phyloP scores from a whole-genome alignment of 2,888 invertebrate species.

The Cynaeus angustus region DNA sequence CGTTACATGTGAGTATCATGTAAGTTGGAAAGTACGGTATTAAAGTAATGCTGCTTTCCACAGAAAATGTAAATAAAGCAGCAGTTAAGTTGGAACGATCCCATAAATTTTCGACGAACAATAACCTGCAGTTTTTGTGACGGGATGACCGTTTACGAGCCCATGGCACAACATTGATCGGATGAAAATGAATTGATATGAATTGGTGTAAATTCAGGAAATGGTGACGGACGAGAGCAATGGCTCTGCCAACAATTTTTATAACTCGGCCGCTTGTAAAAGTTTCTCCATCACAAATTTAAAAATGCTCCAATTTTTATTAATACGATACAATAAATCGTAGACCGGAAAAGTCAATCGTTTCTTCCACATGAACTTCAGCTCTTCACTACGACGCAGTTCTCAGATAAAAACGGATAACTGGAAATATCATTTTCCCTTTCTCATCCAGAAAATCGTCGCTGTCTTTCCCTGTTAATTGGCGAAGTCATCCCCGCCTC shows the following conservation, averaged over 20 bases:
- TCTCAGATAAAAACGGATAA: too few species aligned
- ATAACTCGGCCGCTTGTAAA: too few species aligned
- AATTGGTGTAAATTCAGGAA: background rate
- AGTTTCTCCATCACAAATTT: too few species aligned
- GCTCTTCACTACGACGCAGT: too few species aligned
- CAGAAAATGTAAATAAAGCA: slow-evolving; percentile 44
- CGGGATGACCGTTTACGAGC: slow-evolving; percentile 21
- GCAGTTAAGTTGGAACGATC: slow-evolving; percentile 30
- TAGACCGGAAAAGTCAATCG: too few species aligned
- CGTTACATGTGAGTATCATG: slow-evolving; percentile 28
- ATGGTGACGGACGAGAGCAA: background rate
- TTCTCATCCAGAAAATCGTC: background rate
- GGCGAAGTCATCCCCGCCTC: background rate
- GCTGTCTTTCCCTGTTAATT: background rate
- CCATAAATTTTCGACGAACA: slow-evolving; percentile 39
- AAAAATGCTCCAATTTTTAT: too few species aligned
- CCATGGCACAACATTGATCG: slow-evolving; percentile 24
- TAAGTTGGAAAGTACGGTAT: slow-evolving; percentile 36
- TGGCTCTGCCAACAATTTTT: too few species aligned
- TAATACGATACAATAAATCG: too few species aligned
- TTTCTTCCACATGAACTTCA: too few species aligned
- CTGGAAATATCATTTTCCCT: too few species aligned
- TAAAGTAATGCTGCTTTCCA: slow-evolving; percentile 41
- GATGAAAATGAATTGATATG: slow-evolving; percentile 14
- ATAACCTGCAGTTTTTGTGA: slow-evolving; percentile 37